These are phyloP conservation scores for Synergus japonicus DNA, from an alignment of 2,888 invertebrate species.

Conservation along the genomic window DNA sequence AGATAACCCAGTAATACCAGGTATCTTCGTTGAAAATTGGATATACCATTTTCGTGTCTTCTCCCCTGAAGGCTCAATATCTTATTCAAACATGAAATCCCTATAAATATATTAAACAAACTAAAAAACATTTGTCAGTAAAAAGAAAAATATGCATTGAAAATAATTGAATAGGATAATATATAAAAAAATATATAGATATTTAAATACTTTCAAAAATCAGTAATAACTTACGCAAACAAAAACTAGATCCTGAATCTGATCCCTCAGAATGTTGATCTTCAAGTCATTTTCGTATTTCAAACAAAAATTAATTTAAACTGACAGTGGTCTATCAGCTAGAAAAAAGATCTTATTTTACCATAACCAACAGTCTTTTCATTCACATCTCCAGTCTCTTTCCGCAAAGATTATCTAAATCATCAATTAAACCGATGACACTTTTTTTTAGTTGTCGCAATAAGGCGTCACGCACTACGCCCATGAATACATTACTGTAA, in stretches of 20 bases:
- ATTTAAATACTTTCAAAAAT: neutral
- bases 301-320: neutral
- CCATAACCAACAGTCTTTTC: neutral
- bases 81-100: neutral
- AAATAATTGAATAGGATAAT: neutral
- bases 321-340: slow-evolving; percentile 6
- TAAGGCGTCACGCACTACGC: neutral
- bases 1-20: slow-evolving; percentile 75
- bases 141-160: no score
- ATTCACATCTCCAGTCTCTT: slow-evolving; percentile 11
- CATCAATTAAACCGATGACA: slow-evolving; percentile 34
- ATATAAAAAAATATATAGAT: neutral
- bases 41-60: slow-evolving; percentile 67
- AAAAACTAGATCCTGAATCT: slow-evolving; percentile 16
- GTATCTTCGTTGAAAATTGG: slow-evolving; percentile 65
- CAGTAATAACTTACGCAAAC: neutral
- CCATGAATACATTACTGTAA: neutral
- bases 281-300: slow-evolving; percentile 34
- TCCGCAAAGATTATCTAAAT: neutral
- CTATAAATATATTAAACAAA: no score
- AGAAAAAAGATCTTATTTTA: neutral
- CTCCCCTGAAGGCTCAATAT: neutral
- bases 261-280: neutral
- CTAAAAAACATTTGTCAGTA: no score
- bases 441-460: slow-evolving; percentile 13